A percentile compares a stretch with the other conserved stretches of the same genome.
These are phyloP conservation scores for Carposina sasakii DNA, from an alignment of 1,140 invertebrate genomes.

Conservation along the genomic window DNA sequence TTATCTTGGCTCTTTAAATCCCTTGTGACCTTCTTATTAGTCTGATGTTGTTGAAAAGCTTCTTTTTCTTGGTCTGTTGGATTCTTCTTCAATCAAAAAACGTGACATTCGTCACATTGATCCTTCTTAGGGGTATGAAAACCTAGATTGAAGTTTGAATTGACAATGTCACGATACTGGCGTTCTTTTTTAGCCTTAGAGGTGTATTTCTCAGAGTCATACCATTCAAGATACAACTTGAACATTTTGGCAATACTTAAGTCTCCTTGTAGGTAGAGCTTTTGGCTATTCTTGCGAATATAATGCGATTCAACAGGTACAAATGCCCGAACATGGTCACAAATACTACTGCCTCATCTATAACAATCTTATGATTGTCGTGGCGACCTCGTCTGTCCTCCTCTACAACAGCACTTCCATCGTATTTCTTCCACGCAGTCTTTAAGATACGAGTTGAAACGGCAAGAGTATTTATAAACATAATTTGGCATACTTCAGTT, in stretches of 20 bases:
- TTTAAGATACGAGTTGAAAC: constrained; percentile 12
- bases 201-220: neutral
- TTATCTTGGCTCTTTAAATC: constrained; percentile 17
- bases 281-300: neutral
- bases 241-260: constrained; percentile 1
- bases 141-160: constrained; percentile 7
- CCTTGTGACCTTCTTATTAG: constrained; percentile 13
- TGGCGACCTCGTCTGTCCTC: constrained; percentile 17
- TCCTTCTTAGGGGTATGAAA: constrained; percentile 11
- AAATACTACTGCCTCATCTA: no score
- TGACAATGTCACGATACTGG: constrained; percentile 8
- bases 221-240: constrained; percentile 7
- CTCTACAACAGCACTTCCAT: constrained; percentile 10
- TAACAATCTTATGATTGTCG: constrained; percentile 14
- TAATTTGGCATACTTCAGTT: constrained; percentile 19
- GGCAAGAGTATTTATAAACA: constrained; percentile 22
- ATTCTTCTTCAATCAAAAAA: constrained; percentile 7
- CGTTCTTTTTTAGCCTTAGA: constrained; percentile 1
- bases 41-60: constrained; percentile 2
- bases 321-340: neutral
- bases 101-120: constrained; percentile 12
- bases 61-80: constrained; percentile 11
- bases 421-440: constrained; percentile 22
- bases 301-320: constrained; percentile 5
- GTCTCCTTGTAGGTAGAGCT: constrained; percentile 8